Percentiles rank a stretch among this genome's conserved stretches.
These are phyloP conservation scores for Rana temporaria DNA, from an alignment of 2,113 vertebrate genomes.

Conservation along the genomic window DNA sequence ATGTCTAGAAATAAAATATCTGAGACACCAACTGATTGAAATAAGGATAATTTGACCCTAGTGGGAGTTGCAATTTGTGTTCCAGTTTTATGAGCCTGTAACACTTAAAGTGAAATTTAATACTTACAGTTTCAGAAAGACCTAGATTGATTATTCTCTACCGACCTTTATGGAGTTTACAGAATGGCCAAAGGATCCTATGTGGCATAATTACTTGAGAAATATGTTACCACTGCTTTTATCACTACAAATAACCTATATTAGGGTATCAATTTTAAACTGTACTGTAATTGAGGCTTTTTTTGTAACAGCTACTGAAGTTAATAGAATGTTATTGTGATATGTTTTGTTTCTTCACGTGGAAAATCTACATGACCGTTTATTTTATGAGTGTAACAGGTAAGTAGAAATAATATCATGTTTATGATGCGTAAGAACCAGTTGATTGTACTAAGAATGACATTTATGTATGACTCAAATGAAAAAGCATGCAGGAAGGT, in stretches of 20 bases:
- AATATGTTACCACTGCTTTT: slow-evolving; percentile 16
- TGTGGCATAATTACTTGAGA: slow-evolving; percentile 35
- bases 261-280: background rate
- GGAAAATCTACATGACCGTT: background rate
- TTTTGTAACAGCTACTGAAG: background rate
- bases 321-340: background rate
- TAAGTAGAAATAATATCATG: background rate
- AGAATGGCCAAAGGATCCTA: slow-evolving; percentile 28
- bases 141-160: slow-evolving; percentile 43
- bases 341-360: background rate
- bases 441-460: background rate
- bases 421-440: background rate
- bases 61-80: slow-evolving; percentile 55
- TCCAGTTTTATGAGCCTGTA: slow-evolving; percentile 54
- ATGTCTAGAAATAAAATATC: slow-evolving; percentile 55
- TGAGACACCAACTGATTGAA: slow-evolving; percentile 54
- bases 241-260: background rate
- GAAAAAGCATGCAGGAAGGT: no score
- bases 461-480: no score
- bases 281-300: background rate
- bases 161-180: slow-evolving; percentile 38
- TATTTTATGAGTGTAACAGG: background rate
- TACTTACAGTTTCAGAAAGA: slow-evolving; percentile 49
- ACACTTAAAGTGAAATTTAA: slow-evolving; percentile 54
- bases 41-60: slow-evolving; percentile 55